Conservation (phyloP, 2,113 vertebrate genomes). For the Pantherophis guttatus region DNA sequence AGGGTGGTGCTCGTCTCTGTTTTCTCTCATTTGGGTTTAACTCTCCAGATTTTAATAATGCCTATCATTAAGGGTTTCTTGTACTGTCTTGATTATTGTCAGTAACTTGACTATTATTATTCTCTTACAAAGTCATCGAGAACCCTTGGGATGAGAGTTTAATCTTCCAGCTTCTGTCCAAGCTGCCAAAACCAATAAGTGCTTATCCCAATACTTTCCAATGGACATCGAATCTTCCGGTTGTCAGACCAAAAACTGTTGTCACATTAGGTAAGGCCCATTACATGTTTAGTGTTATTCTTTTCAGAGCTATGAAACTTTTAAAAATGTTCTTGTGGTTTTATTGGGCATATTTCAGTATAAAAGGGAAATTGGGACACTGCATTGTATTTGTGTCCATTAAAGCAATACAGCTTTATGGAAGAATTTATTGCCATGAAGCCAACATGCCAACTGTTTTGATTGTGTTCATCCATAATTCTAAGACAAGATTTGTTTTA, state of each 20-base stretch:
- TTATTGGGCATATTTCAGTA: neutral
- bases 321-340: neutral
- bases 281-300: neutral
- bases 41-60: neutral
- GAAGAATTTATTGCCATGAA: neutral
- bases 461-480: neutral
- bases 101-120: neutral
- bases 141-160: slow-evolving; percentile 85
- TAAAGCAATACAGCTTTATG: neutral
- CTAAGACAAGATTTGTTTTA: neutral
- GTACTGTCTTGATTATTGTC: neutral
- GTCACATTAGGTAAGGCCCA: slow-evolving; percentile 78
- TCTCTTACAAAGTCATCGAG: slow-evolving; percentile 57
- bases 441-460: neutral
- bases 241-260: slow-evolving; percentile 73
- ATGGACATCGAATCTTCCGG: slow-evolving; percentile 75
- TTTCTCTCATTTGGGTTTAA: neutral
- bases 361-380: neutral
- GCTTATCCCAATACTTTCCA: slow-evolving; percentile 69
- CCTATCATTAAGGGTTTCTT: neutral
- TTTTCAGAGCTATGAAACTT: neutral
- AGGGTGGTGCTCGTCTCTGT: neutral
- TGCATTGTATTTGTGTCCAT: neutral
- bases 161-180: slow-evolving; percentile 72
- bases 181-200: slow-evolving; percentile 73